Conservation (phyloP, 2,797 vertebrate genomes). For the Pipistrellus pygmaeus region DNA sequence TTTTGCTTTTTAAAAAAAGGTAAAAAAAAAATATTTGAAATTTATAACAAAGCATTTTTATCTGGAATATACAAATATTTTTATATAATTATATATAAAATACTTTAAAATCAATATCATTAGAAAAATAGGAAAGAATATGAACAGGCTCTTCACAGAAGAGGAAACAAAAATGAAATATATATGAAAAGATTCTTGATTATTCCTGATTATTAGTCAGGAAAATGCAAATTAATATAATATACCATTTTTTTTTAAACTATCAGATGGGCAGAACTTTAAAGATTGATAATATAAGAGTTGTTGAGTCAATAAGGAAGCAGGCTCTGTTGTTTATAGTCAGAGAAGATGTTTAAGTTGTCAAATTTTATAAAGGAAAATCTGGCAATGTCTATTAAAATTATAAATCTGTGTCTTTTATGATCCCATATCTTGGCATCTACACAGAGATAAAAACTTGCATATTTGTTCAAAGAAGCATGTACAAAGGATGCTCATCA, state of each 20-base stretch:
- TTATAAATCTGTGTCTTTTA: slow-evolving; percentile 36
- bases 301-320: background rate
- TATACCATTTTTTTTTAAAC: background rate
- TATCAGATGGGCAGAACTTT: background rate
- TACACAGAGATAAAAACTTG: slow-evolving; percentile 25
- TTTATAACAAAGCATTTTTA: background rate
- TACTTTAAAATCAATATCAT: slow-evolving; percentile 16
- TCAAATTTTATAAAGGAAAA: slow-evolving; percentile 21
- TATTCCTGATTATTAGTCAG: no score
- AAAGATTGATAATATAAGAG: background rate
- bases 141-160: background rate
- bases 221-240: background rate
- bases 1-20: background rate
- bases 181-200: slow-evolving; percentile 3
- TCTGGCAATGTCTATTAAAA: slow-evolving; percentile 45
- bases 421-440: slow-evolving; percentile 7
- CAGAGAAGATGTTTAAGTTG: slow-evolving; percentile 38
- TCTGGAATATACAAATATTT: background rate
- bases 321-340: slow-evolving; percentile 26
- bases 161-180: background rate
- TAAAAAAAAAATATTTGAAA: slow-evolving; percentile 2
- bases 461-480: slow-evolving; percentile 44
- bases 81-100: slow-evolving; percentile 8
- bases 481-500: background rate
- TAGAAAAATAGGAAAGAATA: slow-evolving; percentile 33